Evolutionary conservation across 2,797 vertebrate species (phyloP), one percentile per base, ranked within the genome.

Genomic region (Babyrousa celebensis): DNA sequence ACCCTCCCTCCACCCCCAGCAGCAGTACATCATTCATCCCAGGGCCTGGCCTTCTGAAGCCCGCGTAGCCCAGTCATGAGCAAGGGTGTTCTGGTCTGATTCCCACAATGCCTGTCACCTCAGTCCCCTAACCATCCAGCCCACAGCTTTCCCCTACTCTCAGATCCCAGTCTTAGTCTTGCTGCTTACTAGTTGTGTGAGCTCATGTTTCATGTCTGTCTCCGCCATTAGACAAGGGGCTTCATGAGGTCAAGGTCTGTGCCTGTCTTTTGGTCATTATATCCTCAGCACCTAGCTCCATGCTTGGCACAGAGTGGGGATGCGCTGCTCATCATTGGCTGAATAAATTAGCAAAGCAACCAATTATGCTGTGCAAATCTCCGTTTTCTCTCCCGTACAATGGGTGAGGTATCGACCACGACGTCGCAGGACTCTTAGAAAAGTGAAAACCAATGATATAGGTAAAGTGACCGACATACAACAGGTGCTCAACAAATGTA

Each of bases 401-500:
- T 85, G 54, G 25, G 32, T 36, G 92, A 94, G 93, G 90, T 84
- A 56, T 17, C 23, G 77, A 60, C 54, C n/a, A n/a, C 14, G 67
- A 58, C 77, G 91, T 97, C 60, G 20, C 75, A 88, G 78, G 29
- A 67, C 20, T 72, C 75, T 87, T 78, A 71, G 63, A 89, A 87
- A 32, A 68, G 27, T 63, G 8, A 93, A 89, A 84, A 48, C 32
- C 10, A 7, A 23, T 72, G 77, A 71, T 65, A 54, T 63, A 85
- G 60, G 36, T 75, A 94, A 77, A 80, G 40, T 32, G 43, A 90
- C 17, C 10, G 36, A n/a, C 27, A 77, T 87, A 71, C 14, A 89
- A 32, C 21, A 97, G 74, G 70, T 92, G 72, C 27, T 85, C 60
- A 91, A 70, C 85, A 85, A 88, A 84, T 88, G 17, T 83, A 92